Percentiles rank a stretch among this genome's conserved stretches.
Evolutionary conservation across 1,140 invertebrate species (phyloP).

Genomic region (Tetragnatha versicolor): DNA sequence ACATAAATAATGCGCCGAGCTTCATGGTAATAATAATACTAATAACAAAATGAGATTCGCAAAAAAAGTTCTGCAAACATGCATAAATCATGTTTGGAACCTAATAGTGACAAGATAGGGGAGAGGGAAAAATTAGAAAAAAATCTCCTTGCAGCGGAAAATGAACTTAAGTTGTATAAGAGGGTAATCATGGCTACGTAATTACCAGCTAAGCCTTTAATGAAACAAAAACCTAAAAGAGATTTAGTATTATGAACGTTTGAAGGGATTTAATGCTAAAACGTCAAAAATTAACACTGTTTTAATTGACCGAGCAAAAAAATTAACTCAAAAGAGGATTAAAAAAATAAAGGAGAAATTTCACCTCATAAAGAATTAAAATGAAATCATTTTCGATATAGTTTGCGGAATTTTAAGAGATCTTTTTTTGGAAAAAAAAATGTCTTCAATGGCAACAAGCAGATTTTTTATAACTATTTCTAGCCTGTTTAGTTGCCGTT

Average conservation of each 20-base stretch:
- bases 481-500: constrained; percentile 11
- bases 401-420: constrained; percentile 30
- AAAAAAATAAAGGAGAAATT: constrained; percentile 22
- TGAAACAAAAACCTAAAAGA: constrained; percentile 33
- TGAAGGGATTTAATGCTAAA: constrained; percentile 51
- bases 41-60: constrained; percentile 6
- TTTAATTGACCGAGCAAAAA: constrained; percentile 52
- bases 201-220: constrained; percentile 49
- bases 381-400: constrained; percentile 43
- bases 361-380: constrained; percentile 53
- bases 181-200: constrained; percentile 44
- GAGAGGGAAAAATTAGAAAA: constrained; percentile 17
- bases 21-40: constrained; percentile 5
- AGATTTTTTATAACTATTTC: neutral
- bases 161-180: constrained; percentile 24
- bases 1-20: constrained; percentile 48
- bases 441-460: constrained; percentile 32
- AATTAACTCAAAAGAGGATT: neutral
- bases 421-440: constrained; percentile 15
- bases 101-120: constrained; percentile 19
- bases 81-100: constrained; percentile 43
- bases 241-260: constrained; percentile 48
- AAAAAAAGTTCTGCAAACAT: constrained; percentile 1
- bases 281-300: constrained; percentile 49
- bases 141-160: neutral